These are phyloP conservation scores for Mormyrus iriodes DNA, from an alignment of 2,113 vertebrate genomes.

Conservation along the genomic window DNA sequence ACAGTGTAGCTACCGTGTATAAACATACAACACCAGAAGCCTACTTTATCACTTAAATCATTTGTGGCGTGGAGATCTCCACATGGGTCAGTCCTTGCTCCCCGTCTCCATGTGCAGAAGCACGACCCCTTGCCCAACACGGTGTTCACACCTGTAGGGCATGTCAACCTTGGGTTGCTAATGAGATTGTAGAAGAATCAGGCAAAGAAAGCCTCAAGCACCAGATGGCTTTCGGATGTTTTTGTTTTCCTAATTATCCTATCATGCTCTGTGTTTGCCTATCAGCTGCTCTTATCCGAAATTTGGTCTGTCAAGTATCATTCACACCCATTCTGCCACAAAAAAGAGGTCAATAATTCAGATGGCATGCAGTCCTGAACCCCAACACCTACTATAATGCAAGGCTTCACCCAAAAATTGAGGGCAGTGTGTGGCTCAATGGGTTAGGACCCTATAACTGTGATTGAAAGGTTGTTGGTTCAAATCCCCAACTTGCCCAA, in stretches of 20 bases:
- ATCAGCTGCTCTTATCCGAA: not conserved
- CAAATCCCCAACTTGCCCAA: not conserved
- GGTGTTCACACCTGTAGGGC: slow-evolving; percentile 8
- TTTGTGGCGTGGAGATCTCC: not conserved
- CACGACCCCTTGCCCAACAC: slow-evolving; percentile 14
- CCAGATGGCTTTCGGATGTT: not conserved
- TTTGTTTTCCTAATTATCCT: not conserved
- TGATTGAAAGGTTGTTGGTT: not conserved
- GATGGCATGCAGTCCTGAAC: not conserved
- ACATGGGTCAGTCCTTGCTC: not conserved
- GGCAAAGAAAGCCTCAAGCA: not conserved
- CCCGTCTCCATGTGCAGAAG: not conserved
- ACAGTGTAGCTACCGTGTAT: not conserved
- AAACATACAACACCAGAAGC: not conserved
- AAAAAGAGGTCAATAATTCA: not conserved
- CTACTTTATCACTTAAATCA: not conserved
- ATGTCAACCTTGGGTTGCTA: slow-evolving; percentile 7
- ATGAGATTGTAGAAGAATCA: slow-evolving; percentile 26
- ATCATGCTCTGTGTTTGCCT: not conserved
- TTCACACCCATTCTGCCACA: not conserved
- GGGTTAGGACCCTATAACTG: not conserved
- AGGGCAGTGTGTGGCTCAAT: not conserved
- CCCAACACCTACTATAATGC: not conserved
- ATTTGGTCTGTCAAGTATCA: not conserved
- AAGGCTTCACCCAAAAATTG: not conserved